Evolutionary conservation across 2,888 invertebrate species (phyloP), one percentile per base, ranked within the genome.

Genomic region (Carterocephalus palaemon): DNA sequence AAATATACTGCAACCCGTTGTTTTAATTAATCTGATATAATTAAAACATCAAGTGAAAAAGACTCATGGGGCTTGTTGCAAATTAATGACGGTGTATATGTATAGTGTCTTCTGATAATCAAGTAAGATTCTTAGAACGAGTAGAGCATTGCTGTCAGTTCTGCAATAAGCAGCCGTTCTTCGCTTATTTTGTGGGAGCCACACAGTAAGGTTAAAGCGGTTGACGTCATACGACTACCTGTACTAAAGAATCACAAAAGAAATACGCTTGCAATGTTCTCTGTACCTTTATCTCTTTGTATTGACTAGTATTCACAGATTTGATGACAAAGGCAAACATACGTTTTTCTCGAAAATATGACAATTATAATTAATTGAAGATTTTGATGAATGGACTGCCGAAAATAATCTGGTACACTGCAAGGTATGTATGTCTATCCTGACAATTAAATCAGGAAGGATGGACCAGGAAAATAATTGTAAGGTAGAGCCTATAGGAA

Each of bases 131-230:
- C 78, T 77, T 67, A 57, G 60, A 62, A 73, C 64, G 56, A 69
- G 67, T 70, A 67, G 63, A 69, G 77, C 78, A 81, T 79, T 74
- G 70, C 77, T 74, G 80, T 76, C 82, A 75, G 70, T 68, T 67
- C 75, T 83, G 82, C 78, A 84, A 83, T 82, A 78, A 78, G 75
- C 75, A 79, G 74, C 75, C 73, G 70, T 63, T 69, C 66, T 64
- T 59, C 64, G 71, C 73, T 72, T 75, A 76, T 74, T 77, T 73
- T 74, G 66, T 66, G 55, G 60, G 47, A 67, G 64, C 63, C 60
- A 59, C 60, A 59, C 59, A 70, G 61, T 70, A 75, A 76, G 72
- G 75, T 61, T 67, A 64, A 67, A 62, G 56, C 57, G 65, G 70
- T 75, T 73, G 75, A 78, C 68, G 67, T 69, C 66, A 73, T 56